Percentiles rank a stretch among this genome's conserved stretches.
phyloP scores from a whole-genome alignment of 2,888 invertebrate genomes.

The Philonicus albiceps region DNA sequence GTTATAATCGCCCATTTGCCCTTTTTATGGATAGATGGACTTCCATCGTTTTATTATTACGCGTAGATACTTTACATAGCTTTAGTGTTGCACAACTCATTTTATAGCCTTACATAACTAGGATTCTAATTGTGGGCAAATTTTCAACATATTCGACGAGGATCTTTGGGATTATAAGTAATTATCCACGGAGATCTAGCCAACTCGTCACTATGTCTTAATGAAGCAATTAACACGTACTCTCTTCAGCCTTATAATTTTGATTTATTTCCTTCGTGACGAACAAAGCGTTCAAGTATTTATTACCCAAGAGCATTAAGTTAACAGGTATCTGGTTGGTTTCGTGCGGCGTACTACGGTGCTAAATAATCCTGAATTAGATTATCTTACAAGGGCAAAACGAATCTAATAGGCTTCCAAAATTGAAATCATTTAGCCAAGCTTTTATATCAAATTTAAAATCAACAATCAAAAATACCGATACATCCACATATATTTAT shows the following conservation, averaged over 20 bases:
- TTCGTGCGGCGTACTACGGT: background rate
- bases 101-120: background rate
- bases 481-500: too few species aligned
- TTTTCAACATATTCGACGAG: background rate
- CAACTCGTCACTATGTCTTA: background rate
- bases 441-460: too few species aligned
- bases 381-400: too few species aligned
- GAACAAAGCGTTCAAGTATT: background rate
- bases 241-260: background rate
- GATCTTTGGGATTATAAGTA: background rate
- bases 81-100: background rate
- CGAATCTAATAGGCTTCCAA: too few species aligned
- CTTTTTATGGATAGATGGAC: constrained; percentile 20
- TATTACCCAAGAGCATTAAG: background rate
- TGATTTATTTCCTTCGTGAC: background rate
- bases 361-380: too few species aligned
- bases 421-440: too few species aligned
- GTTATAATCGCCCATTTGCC: constrained; percentile 41
- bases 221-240: background rate
- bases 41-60: constrained; percentile 26
- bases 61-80: background rate
- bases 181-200: background rate
- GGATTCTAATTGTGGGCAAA: background rate
- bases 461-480: too few species aligned
- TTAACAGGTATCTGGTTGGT: too few species aligned